Evolutionary conservation across 2,797 vertebrate genomes (phyloP).

Genomic region (Danio albolineatus): DNA sequence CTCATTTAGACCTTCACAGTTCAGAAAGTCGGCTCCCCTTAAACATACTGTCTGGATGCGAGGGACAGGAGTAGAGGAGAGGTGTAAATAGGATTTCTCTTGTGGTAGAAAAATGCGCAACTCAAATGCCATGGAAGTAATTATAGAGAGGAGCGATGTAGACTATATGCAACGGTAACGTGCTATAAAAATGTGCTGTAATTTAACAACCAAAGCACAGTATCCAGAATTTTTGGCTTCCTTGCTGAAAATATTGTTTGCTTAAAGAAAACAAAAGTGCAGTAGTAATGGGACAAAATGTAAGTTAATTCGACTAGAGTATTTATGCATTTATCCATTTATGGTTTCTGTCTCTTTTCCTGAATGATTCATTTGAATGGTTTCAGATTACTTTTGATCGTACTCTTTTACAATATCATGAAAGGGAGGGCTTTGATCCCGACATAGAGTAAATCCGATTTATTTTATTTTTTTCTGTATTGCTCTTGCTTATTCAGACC

Average conservation of each 20-base stretch:
- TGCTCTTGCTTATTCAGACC: not conserved
- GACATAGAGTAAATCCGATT: slow-evolving; percentile 13
- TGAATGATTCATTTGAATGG: not conserved
- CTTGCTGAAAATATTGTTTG: not conserved
- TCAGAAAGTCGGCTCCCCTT: slow-evolving; percentile 17
- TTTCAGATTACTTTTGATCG: not conserved
- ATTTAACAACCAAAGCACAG: not conserved
- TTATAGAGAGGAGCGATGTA: slow-evolving; percentile 20
- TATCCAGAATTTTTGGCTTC: not conserved
- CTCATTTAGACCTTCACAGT: slow-evolving; percentile 32
- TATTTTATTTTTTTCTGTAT: not conserved
- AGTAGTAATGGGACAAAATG: not conserved
- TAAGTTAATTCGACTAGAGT: too few species aligned
- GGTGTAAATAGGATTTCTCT: slow-evolving; percentile 23
- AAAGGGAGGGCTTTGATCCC: slow-evolving; percentile 1
- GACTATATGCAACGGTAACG: not conserved
- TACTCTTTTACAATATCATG: slow-evolving; percentile 18
- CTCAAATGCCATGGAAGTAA: not conserved
- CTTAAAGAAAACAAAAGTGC: not conserved
- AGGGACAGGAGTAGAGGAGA: not conserved
- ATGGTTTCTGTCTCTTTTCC: not conserved
- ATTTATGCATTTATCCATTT: too few species aligned
- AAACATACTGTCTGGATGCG: slow-evolving; percentile 2
- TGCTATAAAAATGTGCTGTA: not conserved
- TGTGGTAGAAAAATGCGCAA: slow-evolving; percentile 1